Base-by-base conservation (phyloP, 2,113 vertebrate species). In the Podilymbus podiceps region DNA sequence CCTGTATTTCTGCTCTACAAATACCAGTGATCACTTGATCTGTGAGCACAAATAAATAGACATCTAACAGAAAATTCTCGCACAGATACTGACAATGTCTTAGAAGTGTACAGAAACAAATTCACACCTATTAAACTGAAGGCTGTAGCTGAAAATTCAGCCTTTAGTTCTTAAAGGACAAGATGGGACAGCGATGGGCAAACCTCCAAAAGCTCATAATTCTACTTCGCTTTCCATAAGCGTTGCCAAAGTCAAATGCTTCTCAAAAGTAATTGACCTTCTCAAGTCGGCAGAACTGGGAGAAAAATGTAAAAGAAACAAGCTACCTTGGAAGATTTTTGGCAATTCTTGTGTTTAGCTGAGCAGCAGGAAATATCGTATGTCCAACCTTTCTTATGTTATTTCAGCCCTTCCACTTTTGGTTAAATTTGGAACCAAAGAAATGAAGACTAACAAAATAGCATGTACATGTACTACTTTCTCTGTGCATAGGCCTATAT, bases 351-450 rank as follows among this genome's bases (percentile, higher is more conserved):
- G 25, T 95, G 89, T 97, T 97, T 96, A 97, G 91, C 91, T 88
- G 94, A 97, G 93, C 92, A 92, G 94, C 95, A 95, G 96, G 95
- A 97, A 97, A 95, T 97, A 97, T 96, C 85, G 0, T 89, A 93
- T 97, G 47, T 95, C 84, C 91, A 97, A 89, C 74, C 86, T 76
- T 95, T 93, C 89, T 95, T 94, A 69, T 88, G 89, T 95, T 97
- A 95, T 97, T 97, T 95, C 96, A 97, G 95, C 84, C 89, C 81
- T 95, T 97, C 95, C 83, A 97, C 93, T 96, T 96, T 91, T 94
- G 95, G 93, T 95, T 97, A 95, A 88, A 96, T 96, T 90, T 94
- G 95, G 90, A 97, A 94, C 68, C 73, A 78, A 74, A 90, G 93
- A 92, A 89, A 69, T 63, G 56, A 81, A 94, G 92, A 72, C 72